Percentiles rank a stretch among this genome's conserved stretches.
Conservation (phyloP, 1,140 invertebrate genomes). For the Drosophila gunungcola region DNA sequence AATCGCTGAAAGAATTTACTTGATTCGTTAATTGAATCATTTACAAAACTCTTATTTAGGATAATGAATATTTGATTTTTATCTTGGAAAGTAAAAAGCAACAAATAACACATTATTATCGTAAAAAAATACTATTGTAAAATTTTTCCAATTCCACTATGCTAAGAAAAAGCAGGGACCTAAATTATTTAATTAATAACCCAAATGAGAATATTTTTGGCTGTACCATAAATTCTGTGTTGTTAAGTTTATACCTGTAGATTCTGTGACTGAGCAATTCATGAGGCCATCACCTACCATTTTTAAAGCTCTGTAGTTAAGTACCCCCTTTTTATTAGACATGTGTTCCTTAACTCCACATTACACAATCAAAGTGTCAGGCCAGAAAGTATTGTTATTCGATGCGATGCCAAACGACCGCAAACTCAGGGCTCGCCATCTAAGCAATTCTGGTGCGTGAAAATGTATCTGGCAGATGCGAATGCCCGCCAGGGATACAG, state of each 20-base stretch:
- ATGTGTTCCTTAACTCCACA: neutral
- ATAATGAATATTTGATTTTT: too few relatives aligned
- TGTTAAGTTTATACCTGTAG: too few relatives aligned
- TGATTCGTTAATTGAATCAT: neutral
- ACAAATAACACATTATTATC: too few relatives aligned
- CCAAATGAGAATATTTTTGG: too few relatives aligned
- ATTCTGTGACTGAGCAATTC: neutral
- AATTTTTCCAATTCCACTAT: too few relatives aligned
- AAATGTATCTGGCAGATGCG: conserved; percentile 56
- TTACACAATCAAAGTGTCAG: conserved; percentile 1
- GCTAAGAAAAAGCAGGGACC: too few relatives aligned
- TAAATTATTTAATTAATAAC: too few relatives aligned
- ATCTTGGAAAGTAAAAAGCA: too few relatives aligned
- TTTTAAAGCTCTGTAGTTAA: neutral
- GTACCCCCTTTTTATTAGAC: neutral
- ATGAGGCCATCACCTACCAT: neutral
- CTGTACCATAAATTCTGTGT: too few relatives aligned
- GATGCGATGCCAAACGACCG: conserved; percentile 18
- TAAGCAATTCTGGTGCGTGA: conserved; percentile 20
- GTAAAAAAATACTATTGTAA: too few relatives aligned
- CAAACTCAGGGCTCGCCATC: conserved; percentile 5
- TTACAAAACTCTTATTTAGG: neutral
- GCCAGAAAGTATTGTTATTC: conserved; percentile 2
- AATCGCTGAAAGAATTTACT: neutral
- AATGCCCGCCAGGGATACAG: conserved; percentile 41